Conservation (phyloP, 2,888 invertebrate species). For the Ernsta delagoae region DNA sequence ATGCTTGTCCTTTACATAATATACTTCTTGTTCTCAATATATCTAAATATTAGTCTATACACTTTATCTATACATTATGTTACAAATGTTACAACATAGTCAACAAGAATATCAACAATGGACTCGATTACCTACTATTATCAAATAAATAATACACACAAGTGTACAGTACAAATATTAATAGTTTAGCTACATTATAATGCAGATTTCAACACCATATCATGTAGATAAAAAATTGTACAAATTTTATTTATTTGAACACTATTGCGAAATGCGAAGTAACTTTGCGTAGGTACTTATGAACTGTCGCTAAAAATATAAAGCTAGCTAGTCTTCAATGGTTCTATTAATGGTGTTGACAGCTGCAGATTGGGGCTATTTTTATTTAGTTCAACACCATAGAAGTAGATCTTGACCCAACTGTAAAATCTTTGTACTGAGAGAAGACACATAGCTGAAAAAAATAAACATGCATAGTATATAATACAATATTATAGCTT, state of each 20-base stretch:
- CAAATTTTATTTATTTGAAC: conserved; percentile 1
- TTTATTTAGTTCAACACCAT: conserved; percentile 85
- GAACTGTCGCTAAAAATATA: not conserved
- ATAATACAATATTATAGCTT: no score
- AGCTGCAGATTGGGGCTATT: not conserved
- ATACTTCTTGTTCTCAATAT: no score
- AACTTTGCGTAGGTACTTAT: not conserved
- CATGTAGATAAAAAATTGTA: conserved; percentile 23
- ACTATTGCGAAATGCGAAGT: not conserved
- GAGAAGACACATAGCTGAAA: conserved; percentile 95
- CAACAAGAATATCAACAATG: conserved; percentile 85
- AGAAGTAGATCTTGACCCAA: conserved; percentile 91
- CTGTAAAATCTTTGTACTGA: conserved; percentile 96
- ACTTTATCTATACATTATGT: conserved; percentile 45
- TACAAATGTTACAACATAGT: conserved; percentile 74
- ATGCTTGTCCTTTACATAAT: no score
- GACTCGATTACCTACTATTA: conserved; percentile 74
- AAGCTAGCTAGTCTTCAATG: not conserved
- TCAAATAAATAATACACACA: conserved; percentile 66
- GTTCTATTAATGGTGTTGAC: conserved; percentile 19
- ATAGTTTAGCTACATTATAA: conserved; percentile 14
- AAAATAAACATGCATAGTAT: conserved; percentile 40
- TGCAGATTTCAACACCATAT: conserved; percentile 32
- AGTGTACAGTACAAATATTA: conserved; percentile 37
- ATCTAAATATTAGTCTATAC: no score